phyloP scores from a whole-genome alignment of 2,113 vertebrate species.

The Sarotherodon lohbergeri region DNA sequence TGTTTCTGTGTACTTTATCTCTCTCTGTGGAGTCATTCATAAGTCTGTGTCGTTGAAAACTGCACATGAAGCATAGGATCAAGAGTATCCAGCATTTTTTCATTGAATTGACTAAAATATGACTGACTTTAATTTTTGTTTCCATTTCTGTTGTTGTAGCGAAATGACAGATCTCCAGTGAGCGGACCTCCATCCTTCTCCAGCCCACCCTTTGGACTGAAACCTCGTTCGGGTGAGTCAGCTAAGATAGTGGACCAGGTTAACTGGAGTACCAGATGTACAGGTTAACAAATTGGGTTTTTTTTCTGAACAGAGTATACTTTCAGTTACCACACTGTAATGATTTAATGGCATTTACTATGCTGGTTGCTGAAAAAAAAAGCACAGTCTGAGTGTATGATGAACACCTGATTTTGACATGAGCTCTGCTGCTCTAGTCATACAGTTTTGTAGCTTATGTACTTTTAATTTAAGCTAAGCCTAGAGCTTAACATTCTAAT shows the following conservation, averaged over 20 bases:
- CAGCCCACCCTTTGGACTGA: conserved; percentile 83
- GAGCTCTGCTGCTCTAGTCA: neutral
- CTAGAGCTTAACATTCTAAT: neutral
- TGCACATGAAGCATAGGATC: neutral
- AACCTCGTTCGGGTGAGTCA: conserved; percentile 90
- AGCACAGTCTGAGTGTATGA: neutral
- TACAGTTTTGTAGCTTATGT: neutral
- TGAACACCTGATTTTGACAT: neutral
- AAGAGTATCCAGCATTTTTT: neutral
- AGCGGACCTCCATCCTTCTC: conserved; percentile 66
- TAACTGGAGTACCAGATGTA: neutral
- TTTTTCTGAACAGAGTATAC: neutral
- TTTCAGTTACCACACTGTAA: neutral
- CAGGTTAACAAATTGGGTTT: fast-evolving
- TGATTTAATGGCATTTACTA: neutral
- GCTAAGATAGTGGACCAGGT: neutral
- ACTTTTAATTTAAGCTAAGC: neutral
- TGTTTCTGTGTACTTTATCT: neutral
- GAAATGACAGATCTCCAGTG: conserved; percentile 66
- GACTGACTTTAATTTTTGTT: neutral
- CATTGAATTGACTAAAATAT: neutral
- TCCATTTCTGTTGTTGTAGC: conserved; percentile 55
- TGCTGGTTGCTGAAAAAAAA: neutral
- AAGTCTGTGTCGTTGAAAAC: neutral
- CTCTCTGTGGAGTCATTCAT: neutral